phyloP scores from a whole-genome alignment of 1,140 invertebrate genomes.

The Macrotrachela quadricornifera region DNA sequence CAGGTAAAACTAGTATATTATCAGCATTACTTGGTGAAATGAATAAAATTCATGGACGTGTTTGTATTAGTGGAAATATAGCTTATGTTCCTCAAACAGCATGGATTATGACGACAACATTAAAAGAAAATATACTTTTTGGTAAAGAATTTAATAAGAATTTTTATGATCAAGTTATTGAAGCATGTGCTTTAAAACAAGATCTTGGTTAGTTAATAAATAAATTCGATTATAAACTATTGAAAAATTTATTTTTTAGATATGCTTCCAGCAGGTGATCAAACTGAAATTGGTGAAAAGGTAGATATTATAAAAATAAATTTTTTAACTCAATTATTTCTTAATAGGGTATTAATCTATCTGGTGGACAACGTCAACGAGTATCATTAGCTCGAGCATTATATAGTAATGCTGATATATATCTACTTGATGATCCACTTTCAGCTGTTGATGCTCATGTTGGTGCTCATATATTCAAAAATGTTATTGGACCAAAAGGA shows the following conservation, averaged over 20 bases:
- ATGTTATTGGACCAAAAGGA: constrained; percentile 20
- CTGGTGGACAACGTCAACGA: constrained; percentile 20
- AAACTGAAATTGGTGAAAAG: background rate
- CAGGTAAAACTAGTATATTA: constrained; percentile 5
- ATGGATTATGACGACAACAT: constrained; percentile 3
- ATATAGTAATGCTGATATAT: constrained; percentile 27
- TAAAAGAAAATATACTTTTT: constrained; percentile 6
- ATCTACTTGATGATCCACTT: constrained; percentile 34
- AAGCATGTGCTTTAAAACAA: constrained; percentile 3
- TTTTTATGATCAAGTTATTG: constrained; percentile 4
- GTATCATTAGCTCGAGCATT: constrained; percentile 17
- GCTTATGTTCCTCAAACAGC: constrained; percentile 7
- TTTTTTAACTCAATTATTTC: no score
- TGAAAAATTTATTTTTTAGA: no score
- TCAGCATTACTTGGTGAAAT: constrained; percentile 2
- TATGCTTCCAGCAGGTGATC: constrained; percentile 3
- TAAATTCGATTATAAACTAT: no score
- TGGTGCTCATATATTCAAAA: constrained; percentile 23
- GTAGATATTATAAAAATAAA: no score
- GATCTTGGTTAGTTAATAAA: no score
- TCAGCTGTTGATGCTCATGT: constrained; percentile 33
- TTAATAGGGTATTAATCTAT: constrained; percentile 20
- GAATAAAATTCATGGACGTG: background rate
- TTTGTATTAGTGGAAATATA: constrained; percentile 2
- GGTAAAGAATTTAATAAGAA: constrained; percentile 10